Base-by-base conservation (phyloP, 2,888 invertebrate species). In the Parascotia fuliginaria region DNA sequence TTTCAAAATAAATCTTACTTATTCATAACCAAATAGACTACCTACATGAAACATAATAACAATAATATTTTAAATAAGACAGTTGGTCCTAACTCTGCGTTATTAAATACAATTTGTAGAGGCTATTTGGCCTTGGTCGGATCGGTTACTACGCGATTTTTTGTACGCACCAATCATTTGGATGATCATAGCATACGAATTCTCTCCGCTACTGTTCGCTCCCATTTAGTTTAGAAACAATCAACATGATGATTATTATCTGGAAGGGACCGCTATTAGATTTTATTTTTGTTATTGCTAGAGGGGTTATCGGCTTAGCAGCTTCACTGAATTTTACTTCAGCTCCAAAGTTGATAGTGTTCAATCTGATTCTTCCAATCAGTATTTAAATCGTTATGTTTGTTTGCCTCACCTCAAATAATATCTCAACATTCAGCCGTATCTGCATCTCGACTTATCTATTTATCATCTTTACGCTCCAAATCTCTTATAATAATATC, bases 81-180 rank as follows among this genome's bases (percentile, higher is more conserved):
- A 28, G 13, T 32, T 28, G 1, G 42, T 37, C 13, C 16, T 43
- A 44, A 9, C 14, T 19, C 16, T 12, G 38, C 9, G 15, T 50
- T 38, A 47, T 52, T 56, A 43, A 39, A 50, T 41, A 28, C 49
- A 54, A 45, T 47, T 51, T 44, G 50, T 41, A 44, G 19, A 49
- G 32, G 55, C 46, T 19, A 24, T 42, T 36, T 12, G 65, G 41
- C 68, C 67, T 67, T 67, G 65, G 37, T 15, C 15, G 38, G 52
- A 42, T 49, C 55, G 49, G 52, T 49, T 52, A 33, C 41, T 19
- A 29, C 28, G 48, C 44, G 14, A 36, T 48, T 72, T 70, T 73
- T 73, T 64, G 53, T 70, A 5, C 50, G 48, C 48, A 45, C 54
- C 34, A 43, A 57, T 62, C 55, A 66, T 56, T 56, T 50, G 51